Evolutionary conservation across 2,888 invertebrate species (phyloP).

Genomic region (Conchocele bisecta): DNA sequence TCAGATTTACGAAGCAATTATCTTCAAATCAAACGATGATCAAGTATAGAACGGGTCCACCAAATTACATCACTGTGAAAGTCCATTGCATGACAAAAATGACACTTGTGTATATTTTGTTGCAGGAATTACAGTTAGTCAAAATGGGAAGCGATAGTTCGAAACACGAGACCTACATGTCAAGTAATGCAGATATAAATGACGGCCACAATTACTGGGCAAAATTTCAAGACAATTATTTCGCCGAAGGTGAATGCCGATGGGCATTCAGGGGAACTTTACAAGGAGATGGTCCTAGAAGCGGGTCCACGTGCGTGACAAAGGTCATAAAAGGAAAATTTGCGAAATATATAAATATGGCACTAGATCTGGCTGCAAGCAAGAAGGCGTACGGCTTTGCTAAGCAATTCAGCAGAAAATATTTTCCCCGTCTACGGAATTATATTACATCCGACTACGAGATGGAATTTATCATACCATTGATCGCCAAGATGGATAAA

Average conservation of each 20-base stretch:
- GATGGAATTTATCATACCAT: conserved; percentile 36
- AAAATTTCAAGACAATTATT: conserved; percentile 21
- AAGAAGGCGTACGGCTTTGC: conserved; percentile 32
- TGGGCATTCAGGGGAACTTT: conserved; percentile 28
- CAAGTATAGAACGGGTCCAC: too few relatives aligned
- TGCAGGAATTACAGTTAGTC: too few relatives aligned
- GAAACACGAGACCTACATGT: conserved; percentile 19
- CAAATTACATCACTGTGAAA: too few relatives aligned
- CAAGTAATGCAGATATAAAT: conserved; percentile 15
- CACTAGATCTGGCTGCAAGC: conserved; percentile 36
- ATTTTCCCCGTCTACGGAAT: conserved; percentile 9
- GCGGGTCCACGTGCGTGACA: conserved; percentile 14
- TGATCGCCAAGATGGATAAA: conserved; percentile 25
- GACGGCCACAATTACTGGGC: conserved; percentile 27
- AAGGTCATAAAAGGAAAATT: conserved; percentile 25
- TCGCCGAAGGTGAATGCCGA: conserved; percentile 26
- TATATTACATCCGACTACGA: conserved; percentile 12
- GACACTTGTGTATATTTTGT: too few relatives aligned
- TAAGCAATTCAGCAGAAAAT: conserved; percentile 14
- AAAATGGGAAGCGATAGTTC: too few relatives aligned
- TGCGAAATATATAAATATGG: conserved; percentile 22
- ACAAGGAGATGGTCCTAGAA: conserved; percentile 24
- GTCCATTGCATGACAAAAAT: too few relatives aligned
- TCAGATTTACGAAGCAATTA: too few relatives aligned
- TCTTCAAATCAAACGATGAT: too few relatives aligned